Evolutionary conservation across 2,888 invertebrate genomes (phyloP).

Genomic region (Euzophera pinguis): DNA sequence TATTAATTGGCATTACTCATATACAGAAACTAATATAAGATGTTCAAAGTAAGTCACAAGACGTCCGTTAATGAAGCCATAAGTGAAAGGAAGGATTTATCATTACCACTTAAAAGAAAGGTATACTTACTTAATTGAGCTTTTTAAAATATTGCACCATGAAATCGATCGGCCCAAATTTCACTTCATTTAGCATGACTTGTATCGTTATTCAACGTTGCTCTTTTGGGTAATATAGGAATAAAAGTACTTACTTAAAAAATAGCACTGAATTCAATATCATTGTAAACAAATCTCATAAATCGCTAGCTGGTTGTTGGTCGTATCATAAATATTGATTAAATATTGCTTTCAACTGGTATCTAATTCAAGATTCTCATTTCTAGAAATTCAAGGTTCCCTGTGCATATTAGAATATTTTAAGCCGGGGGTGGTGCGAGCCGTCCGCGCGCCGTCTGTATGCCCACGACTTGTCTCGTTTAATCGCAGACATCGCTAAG

Average conservation of each 20-base stretch:
- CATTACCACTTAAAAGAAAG: too few species aligned
- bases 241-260: too few species aligned
- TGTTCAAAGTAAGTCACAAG: neutral
- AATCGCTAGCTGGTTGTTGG: neutral
- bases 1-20: constrained; percentile 5
- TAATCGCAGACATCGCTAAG: constrained; percentile 39
- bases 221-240: too few species aligned
- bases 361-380: neutral
- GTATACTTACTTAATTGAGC: too few species aligned
- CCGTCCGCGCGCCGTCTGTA: neutral
- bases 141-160: too few species aligned
- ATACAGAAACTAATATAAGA: neutral
- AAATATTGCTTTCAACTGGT: neutral
- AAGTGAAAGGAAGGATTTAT: constrained; percentile 7
- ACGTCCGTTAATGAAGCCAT: neutral
- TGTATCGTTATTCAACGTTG: too few species aligned
- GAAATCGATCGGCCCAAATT: too few species aligned
- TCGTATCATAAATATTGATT: neutral
- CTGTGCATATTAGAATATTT: neutral
- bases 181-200: too few species aligned
- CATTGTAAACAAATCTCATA: neutral
- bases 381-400: neutral
- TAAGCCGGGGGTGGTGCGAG: neutral
- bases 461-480: constrained; percentile 5
- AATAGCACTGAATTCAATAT: too few species aligned